Conservation (phyloP, 2,888 invertebrate genomes). For the Callyntrura sp. region DNA sequence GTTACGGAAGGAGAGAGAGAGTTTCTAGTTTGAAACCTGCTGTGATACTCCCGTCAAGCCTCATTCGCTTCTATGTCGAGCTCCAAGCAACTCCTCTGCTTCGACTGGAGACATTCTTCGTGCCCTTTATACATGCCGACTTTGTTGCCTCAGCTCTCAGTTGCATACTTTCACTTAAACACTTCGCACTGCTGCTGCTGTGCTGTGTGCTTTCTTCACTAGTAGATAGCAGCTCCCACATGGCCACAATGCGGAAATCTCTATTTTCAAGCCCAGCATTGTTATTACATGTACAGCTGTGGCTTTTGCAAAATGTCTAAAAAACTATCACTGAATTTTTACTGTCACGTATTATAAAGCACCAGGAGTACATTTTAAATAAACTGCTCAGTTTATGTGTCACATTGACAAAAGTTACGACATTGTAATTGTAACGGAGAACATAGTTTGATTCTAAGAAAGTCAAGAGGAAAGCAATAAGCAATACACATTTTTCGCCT, state of each 20-base stretch:
- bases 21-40: conserved; percentile 64
- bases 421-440: neutral
- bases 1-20: conserved; percentile 29
- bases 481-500: too few species aligned
- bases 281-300: neutral
- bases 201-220: conserved; percentile 18
- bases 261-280: neutral
- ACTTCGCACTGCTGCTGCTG: conserved; percentile 52
- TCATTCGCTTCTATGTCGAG: conserved; percentile 60
- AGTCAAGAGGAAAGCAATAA: too few species aligned
- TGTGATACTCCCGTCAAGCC: conserved; percentile 67
- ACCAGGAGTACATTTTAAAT: neutral
- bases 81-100: conserved; percentile 55
- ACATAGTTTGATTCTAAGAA: neutral
- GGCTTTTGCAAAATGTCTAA: neutral
- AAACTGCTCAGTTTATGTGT: neutral
- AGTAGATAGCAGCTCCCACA: conserved; percentile 6
- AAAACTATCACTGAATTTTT: neutral
- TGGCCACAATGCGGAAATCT: neutral
- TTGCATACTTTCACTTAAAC: conserved; percentile 60
- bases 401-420: neutral
- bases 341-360: too few species aligned
- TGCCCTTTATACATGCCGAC: conserved; percentile 24
- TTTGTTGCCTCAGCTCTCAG: conserved; percentile 41
- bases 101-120: neutral